Base-by-base conservation (phyloP, 2,888 invertebrate species). In the Pedicia rivosa region DNA sequence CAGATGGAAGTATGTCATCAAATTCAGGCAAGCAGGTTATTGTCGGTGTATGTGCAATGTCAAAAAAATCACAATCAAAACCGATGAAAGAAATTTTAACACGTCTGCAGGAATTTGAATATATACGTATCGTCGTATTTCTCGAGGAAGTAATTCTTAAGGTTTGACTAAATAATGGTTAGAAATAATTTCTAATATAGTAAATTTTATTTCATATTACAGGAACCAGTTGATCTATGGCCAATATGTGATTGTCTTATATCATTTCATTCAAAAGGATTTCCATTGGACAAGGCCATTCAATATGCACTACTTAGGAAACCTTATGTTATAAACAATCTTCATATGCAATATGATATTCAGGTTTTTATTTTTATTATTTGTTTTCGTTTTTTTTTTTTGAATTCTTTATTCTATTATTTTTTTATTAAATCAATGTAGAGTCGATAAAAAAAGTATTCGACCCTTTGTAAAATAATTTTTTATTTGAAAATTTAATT, bases 11-110 rank as follows among this genome's bases (percentile, higher is more conserved):
- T 63, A 67, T 52, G 27, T 59, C 57, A 16, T 59, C 61, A 15
- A 58, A 53, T 47, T 72, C 66, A 56, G 81, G 80, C 51, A 88
- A 88, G 61, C 87, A 92, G 55, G 91, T 98, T 50, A 73, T 92
- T 57, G 92, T 99, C 50, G 98, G 98, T 43, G 83, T 99, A 41
- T 99, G 98, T 68, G 97, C 98, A 47, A 99, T 99, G 98, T 84
- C 88, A 54, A 97, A 98, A 65, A 99, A 99, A 64, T 92, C 95
- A 25, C 87, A 91, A 56, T 94, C 95, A 45, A 97, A 95, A 63
- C 98, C 98, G 10, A 99, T 99, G 98, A 86, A 86, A 56, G 97
- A 97, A 64, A 99, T 99, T 50, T 72, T 99, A 40, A 88, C 86
- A 2, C 72, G 97, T 25, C 74, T 99, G 40, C 83, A 91, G 51